Base-by-base conservation (phyloP, 2,888 invertebrate species). In the Drosophila infuscata region DNA sequence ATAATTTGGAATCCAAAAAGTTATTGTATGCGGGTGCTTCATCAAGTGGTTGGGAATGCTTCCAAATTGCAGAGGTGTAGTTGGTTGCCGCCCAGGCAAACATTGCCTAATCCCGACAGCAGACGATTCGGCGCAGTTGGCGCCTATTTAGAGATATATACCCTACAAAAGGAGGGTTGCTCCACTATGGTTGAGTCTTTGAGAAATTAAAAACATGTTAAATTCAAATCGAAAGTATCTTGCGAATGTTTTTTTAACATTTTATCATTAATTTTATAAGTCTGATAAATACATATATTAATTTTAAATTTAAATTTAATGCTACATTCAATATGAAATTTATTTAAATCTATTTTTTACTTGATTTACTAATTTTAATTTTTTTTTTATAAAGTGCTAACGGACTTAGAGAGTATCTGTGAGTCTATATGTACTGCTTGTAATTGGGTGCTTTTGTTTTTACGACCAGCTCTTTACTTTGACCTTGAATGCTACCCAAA, bases 401-500 rank as follows among this genome's bases (percentile, higher is more conserved):
- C n/a, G 20, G 15, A 1, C 11, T 32, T 3, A 1, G 20, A 68
- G 85, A 3, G 83, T 57, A 73, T 80, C 35, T 9, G 0, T 0
- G 0, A 5, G 20, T 36, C 41, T 11, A 0, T 3, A 0, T 15
- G 3, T 3, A 4, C 5, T 7, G 0, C 0, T 9, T 5, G 5
- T 15, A 0, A 32, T 56, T 58, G 29, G 53, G 15, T 58, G 68
- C 56, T 65, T 74, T 76, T 83, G 70, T 71, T 81, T 86, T 88
- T 84, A 75, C 73, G 70, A 65, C 70, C 72, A 58, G 70, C 59
- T 72, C 74, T 85, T 76, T 81, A 82, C 90, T 79, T 76, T 86
- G 86, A 86, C 86, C 86, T 86, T 86, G 90, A 89, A 81, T 79
- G 65, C 65, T 41, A 65, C 70, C 62, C 67, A 84, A 80, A 77